Conservation (phyloP, 2,113 vertebrate species). For the Entomyzon cyanotis region DNA sequence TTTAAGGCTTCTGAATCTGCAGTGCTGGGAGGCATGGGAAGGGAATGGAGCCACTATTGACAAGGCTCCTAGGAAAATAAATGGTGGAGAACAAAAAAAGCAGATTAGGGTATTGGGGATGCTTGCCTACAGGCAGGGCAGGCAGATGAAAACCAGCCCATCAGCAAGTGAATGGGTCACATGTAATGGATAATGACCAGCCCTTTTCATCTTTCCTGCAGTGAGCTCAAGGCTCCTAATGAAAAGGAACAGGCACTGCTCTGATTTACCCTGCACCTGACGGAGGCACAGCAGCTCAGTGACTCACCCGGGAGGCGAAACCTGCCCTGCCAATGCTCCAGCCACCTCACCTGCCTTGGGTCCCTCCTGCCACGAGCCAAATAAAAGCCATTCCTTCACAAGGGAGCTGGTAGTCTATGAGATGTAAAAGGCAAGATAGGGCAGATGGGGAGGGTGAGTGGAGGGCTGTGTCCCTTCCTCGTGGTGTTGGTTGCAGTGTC, state of each 20-base stretch:
- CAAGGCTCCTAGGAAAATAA: slow-evolving; percentile 23
- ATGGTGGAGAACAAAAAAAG: slow-evolving; percentile 8
- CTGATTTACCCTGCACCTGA: slow-evolving; percentile 14
- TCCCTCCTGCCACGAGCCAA: background rate
- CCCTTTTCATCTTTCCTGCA: slow-evolving; percentile 24
- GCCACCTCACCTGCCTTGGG: background rate
- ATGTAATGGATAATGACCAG: slow-evolving; percentile 25
- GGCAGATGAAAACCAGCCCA: slow-evolving; percentile 50
- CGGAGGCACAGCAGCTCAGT: background rate
- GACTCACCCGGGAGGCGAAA: background rate
- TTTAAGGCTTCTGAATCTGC: background rate
- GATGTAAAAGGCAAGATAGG: background rate
- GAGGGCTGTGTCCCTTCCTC: background rate
- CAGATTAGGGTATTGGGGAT: slow-evolving; percentile 28
- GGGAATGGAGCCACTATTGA: background rate
- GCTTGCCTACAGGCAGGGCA: slow-evolving; percentile 31
- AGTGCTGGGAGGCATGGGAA: background rate
- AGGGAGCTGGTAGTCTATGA: background rate
- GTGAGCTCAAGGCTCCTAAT: slow-evolving; percentile 7
- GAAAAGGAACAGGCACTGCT: slow-evolving; percentile 9
- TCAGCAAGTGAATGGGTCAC: slow-evolving; percentile 46
- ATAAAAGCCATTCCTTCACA: background rate
- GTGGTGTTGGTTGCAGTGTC: background rate
- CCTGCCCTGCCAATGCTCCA: background rate
- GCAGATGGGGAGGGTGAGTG: background rate